Base-by-base conservation (phyloP, 2,113 vertebrate genomes). In the Dipodomys ordii region DNA sequence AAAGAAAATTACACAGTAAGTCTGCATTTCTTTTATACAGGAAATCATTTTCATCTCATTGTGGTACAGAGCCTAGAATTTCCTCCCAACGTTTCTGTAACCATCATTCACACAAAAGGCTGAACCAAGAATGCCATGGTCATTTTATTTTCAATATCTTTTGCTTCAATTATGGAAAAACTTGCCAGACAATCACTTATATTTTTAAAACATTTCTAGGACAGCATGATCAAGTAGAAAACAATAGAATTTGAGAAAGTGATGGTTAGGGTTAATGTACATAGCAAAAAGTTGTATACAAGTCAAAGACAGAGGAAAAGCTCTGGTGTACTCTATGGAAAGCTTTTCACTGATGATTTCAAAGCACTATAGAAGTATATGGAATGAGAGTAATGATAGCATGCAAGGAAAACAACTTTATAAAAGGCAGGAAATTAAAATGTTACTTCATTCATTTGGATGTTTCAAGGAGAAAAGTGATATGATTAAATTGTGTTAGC, bases 1-100 rank as follows among this genome's bases (percentile, higher is more conserved):
- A 39, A 27, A 81, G 77, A 91, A 94, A 96, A 95, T 86, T 91
- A 53, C 67, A 96, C 53, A 85, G 91, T 67, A 69, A 93, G 23
- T 57, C 71, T 73, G 13, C 35, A 16, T 35, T 12, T 90, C 68
- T 90, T 57, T 77, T 77, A 74, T 85, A 27, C 94, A 49, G 80
- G 93, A 83, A 92, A 92, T 7, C 44, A 91, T 32, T 86, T 90
- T 39, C 46, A 46, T 62, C 30, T 92, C 39, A 64, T 62, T 96
- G 83, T 78, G 87, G 90, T 72, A 65, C 1, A 11, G 32, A 49
- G 11, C 60, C 28, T 9, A 12, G 32, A 28, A 7, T 30, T 85
- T 32, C 68, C 0, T 5, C 28, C 87, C 67, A 87, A 9, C 0
- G 49, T 67, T 94, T 30, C 0, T 2, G 0, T 5, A 88, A 85